Evolutionary conservation across 2,113 vertebrate species (phyloP).

Genomic region (Pelusios castaneus): DNA sequence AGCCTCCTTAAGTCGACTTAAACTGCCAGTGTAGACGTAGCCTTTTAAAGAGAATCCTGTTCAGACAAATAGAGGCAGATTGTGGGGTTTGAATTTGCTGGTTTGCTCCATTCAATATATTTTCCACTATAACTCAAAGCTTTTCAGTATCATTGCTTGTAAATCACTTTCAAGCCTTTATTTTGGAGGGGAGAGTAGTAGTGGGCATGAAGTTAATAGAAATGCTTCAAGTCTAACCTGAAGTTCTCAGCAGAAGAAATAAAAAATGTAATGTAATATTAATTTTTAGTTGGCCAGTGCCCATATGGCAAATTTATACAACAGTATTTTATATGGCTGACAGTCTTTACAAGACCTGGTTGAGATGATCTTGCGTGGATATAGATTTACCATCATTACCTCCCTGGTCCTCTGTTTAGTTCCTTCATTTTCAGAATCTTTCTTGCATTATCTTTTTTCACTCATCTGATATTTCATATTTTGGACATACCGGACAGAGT

Average conservation of each 20-base stretch:
- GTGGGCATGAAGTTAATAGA: background rate
- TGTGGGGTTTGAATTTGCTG: background rate
- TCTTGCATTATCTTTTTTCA: background rate
- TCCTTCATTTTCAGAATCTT: background rate
- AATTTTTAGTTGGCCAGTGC: background rate
- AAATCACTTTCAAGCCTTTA: constrained; percentile 7
- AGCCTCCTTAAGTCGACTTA: no score
- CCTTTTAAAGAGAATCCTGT: constrained; percentile 26
- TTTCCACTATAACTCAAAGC: constrained; percentile 20
- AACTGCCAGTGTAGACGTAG: no score
- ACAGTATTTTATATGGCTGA: background rate
- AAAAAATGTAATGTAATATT: background rate
- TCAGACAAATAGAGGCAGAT: background rate
- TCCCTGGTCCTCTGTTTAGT: background rate
- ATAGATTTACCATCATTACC: no score
- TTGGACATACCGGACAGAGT: background rate
- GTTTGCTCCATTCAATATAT: constrained; percentile 28
- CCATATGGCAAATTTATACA: background rate
- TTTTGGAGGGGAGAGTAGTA: background rate
- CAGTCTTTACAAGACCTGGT: background rate
- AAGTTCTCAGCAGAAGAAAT: background rate
- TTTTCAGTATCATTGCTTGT: background rate
- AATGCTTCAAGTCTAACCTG: background rate
- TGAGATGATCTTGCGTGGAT: no score
- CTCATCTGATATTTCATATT: background rate